Base-by-base conservation (phyloP, 2,113 vertebrate genomes). In the Psephotus haematonotus region DNA sequence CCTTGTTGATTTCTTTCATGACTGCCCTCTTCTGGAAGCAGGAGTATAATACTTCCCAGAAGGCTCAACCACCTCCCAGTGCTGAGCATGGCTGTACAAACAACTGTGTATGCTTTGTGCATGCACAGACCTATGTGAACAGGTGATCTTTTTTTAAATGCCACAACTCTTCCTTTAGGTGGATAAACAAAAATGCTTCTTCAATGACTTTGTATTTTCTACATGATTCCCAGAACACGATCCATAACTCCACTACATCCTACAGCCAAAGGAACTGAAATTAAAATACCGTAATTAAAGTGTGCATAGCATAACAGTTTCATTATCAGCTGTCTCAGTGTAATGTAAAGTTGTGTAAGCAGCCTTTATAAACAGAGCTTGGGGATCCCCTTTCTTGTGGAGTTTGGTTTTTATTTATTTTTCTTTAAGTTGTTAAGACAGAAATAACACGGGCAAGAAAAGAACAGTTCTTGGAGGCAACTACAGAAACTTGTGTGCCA, bases 361-460 rank as follows among this genome's bases (percentile, higher is more conserved):
- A 89, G 10, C 3, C 41, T 91, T 57, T 92, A 83, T 60, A 64
- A 91, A 91, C 17, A 94, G 47, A 88, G 25, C 35, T 52, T 50
- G 17, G 75, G 57, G 82, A 93, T 85, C 7, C 57, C 43, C 25
- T 46, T 6, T 57, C 35, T 33, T 43, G 28, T 3, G 9, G n/a
- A 25, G n/a, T 29, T 70, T 31, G 29, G 1, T 5, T 68, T 76
- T 67, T 23, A 29, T 84, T 84, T 87, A 25, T 37, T 90, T 57
- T 89, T 60, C 22, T 75, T 90, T 62, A 69, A 89, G 68, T 31
- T 85, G 31, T 60, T 88, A 62, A 78, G 53, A 86, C 59, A 88
- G 55, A 74, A 93, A 57, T 39, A 92, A 74, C 35, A 49, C 0
- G 1, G 37, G n/a, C 35, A 96, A 14, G 6, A 60, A 74, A 86